Conservation (phyloP, 2,888 invertebrate genomes). For the Cosmia pyralina region DNA sequence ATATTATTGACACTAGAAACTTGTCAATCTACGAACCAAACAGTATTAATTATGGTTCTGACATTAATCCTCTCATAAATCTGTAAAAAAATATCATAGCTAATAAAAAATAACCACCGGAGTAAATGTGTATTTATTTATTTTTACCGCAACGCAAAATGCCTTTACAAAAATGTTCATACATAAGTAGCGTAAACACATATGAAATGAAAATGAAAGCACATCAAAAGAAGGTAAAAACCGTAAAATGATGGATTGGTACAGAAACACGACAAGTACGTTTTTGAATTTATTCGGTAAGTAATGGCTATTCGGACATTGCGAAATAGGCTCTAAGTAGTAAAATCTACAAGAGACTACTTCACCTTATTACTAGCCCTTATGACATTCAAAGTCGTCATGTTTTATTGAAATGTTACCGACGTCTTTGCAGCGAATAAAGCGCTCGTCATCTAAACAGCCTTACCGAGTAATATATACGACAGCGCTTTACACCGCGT, state of each 20-base stretch:
- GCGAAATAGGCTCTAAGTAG: too few relatives aligned
- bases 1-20: background rate
- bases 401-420: slow-evolving; percentile 15
- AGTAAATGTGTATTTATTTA: slow-evolving; percentile 8
- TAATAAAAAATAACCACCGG: slow-evolving; percentile 2
- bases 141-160: background rate
- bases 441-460: slow-evolving; percentile 37
- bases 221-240: slow-evolving; percentile 49
- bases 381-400: slow-evolving; percentile 11
- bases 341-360: background rate
- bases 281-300: too few relatives aligned
- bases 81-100: background rate
- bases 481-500: slow-evolving; percentile 45
- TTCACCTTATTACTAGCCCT: background rate
- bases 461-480: slow-evolving; percentile 49
- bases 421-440: slow-evolving; percentile 4
- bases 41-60: background rate
- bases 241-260: slow-evolving; percentile 46
- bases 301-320: too few relatives aligned
- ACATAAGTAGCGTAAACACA: slow-evolving; percentile 17
- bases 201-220: slow-evolving; percentile 42
- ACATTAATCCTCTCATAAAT: background rate
- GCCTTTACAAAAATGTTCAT: background rate
- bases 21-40: background rate
- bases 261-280: slow-evolving; percentile 45